Evolutionary conservation across 2,797 vertebrate species (phyloP), one percentile per base, ranked within the genome.

Genomic region (Amniataba percoides): DNA sequence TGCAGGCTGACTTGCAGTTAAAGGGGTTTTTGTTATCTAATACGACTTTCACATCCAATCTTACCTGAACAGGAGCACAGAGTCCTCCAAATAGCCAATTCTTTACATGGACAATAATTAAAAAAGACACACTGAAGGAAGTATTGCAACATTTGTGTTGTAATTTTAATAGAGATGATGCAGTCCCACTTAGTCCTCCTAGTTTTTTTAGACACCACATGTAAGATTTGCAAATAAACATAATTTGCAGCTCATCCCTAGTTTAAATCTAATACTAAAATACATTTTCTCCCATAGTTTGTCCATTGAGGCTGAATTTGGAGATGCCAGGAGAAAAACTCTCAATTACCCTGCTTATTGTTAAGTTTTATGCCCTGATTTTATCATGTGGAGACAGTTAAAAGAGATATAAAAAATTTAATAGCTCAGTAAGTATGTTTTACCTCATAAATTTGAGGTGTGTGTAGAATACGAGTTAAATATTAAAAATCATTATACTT

Each of bases 1-100:
- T 66, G 21, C 53, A 63, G 62, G 63, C 66, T 79, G 40, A 52
- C 52, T 59, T 18, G 25, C 56, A 65, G 40, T 70, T 36, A 68
- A 61, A 19, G 48, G 36, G 11, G 45, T 77, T 7, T 19, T 34
- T 43, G 14, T 74, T 67, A 13, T 56, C 2, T 59, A 59, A 72
- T 49, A 2, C 5, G 78, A 27, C 61, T 74, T 65, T 64, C 6
- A 61, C 25, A 46, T 56, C 4, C 34, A 78, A 14, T 68, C 63
- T 78, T 45, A 45, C 19, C 42, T 49, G 23, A 64, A 71, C 23
- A 49, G 68, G n/a, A 52, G 8, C 15, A 57, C 31, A 6, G 23
- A 48, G 19, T 58, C 27, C 27, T 36, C 19, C 14, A 55, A 61
- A 45, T 49, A 19, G 16, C 15, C 48, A 57, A 13, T 51, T 70